phyloP scores from a whole-genome alignment of 1,140 invertebrate species.

The Drosophila carrolli region DNA sequence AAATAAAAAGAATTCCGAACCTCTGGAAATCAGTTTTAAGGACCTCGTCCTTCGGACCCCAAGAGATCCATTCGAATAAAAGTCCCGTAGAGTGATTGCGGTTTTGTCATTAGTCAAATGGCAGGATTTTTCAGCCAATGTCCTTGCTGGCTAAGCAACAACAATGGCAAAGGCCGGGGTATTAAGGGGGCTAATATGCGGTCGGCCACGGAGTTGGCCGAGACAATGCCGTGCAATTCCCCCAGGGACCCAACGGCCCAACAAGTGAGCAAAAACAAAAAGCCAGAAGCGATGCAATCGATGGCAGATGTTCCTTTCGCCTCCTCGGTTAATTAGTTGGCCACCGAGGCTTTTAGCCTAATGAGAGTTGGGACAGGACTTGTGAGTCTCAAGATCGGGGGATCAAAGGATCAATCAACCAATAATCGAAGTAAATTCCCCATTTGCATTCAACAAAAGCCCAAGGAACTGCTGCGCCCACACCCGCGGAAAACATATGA shows the following conservation, averaged over 20 bases:
- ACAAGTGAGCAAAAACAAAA: slow-evolving; percentile 72
- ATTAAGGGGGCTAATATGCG: slow-evolving; percentile 62
- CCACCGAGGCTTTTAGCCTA: slow-evolving; percentile 66
- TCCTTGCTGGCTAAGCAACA: slow-evolving; percentile 64
- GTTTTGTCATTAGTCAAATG: slow-evolving; percentile 53
- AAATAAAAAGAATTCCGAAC: too few relatives aligned
- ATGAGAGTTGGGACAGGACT: slow-evolving; percentile 33
- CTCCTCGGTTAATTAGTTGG: slow-evolving; percentile 54
- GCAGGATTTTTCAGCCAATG: not conserved
- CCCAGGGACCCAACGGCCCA: slow-evolving; percentile 32
- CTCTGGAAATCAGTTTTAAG: not conserved
- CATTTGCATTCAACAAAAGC: slow-evolving; percentile 39
- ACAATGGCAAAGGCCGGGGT: slow-evolving; percentile 43
- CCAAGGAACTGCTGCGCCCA: slow-evolving; percentile 2
- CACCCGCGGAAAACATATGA: slow-evolving; percentile 9
- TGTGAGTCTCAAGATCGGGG: not conserved
- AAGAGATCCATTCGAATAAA: not conserved
- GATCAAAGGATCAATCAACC: slow-evolving; percentile 65
- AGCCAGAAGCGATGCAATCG: slow-evolving; percentile 14
- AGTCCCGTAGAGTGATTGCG: not conserved
- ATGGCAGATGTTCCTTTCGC: slow-evolving; percentile 47
- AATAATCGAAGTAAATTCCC: slow-evolving; percentile 38
- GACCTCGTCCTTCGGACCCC: not conserved
- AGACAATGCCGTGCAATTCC: slow-evolving; percentile 34
- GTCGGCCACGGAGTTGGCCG: slow-evolving; percentile 4